These are phyloP conservation scores for Diachasmimorpha longicaudata DNA, from an alignment of 1,140 invertebrate species.

Conservation along the genomic window DNA sequence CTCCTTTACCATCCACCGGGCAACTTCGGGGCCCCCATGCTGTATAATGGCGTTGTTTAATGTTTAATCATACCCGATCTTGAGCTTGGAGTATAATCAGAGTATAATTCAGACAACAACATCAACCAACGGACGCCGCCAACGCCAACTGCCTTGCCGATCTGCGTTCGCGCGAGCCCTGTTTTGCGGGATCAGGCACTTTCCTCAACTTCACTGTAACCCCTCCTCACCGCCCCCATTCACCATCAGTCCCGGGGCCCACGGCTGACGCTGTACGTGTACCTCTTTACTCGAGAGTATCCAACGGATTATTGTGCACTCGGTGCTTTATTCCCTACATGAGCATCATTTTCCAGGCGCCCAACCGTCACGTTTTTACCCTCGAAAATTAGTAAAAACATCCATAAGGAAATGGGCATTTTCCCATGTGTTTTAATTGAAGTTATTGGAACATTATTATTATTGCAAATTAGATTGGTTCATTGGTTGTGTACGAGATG, in stretches of 20 bases:
- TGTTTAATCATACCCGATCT: slow-evolving; percentile 60
- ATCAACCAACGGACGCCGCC: slow-evolving; percentile 41
- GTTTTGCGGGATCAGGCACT: slow-evolving; percentile 21
- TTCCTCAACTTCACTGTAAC: background rate
- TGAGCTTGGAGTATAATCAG: slow-evolving; percentile 56
- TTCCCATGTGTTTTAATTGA: background rate
- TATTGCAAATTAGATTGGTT: background rate
- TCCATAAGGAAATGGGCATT: background rate
- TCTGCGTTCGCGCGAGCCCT: slow-evolving; percentile 23
- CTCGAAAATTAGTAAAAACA: slow-evolving; percentile 1
- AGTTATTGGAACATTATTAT: background rate
- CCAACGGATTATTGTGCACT: slow-evolving; percentile 23
- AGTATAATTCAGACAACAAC: slow-evolving; percentile 62
- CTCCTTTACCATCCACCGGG: background rate
- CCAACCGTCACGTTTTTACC: background rate
- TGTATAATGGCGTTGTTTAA: slow-evolving; percentile 61
- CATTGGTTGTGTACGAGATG: too few relatives aligned
- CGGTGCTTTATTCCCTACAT: slow-evolving; percentile 13
- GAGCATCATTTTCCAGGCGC: background rate
- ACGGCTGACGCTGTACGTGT: slow-evolving; percentile 47
- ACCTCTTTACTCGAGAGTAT: slow-evolving; percentile 48
- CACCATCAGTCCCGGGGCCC: background rate
- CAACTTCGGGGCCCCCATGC: background rate
- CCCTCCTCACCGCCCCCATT: background rate
- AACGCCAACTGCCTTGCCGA: slow-evolving; percentile 19